Evolutionary conservation across 2,888 invertebrate genomes (phyloP), one percentile per base, ranked within the genome.

Genomic region (Dasysyrphus tricinctus): DNA sequence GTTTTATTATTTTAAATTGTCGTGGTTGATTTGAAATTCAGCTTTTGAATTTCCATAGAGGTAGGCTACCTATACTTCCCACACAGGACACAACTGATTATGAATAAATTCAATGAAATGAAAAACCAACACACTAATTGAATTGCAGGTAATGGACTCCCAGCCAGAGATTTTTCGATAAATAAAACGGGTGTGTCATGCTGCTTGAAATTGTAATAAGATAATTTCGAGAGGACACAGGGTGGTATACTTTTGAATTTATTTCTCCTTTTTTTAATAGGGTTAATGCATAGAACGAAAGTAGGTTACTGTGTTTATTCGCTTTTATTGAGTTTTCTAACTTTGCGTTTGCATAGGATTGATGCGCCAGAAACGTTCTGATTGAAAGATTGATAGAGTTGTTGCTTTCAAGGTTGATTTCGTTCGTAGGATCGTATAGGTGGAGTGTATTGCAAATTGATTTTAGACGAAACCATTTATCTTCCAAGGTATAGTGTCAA

Each of bases 91-190:
- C 74, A 67, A 80, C 59, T 49, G 42, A 82, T 82, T 82, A 79
- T 78, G 77, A 78, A 82, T 82, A 75, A 79, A 82, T 82, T 82
- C 47, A 37, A 29, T 75, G 57, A 82, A 82, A 86, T 86, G 86
- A 79, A 86, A 86, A 86, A 78, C 78, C 81, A 70, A 82, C 70
- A 75, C 29, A 65, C 78, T 86, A 86, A 86, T 82, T 78, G 76
- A 82, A 86, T 86, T 82, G 82, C 42, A 75, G 78, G 61, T 86
- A 86, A 86, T 86, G 86, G 86, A 78, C 82, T 75, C 73, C 76
- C 24, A 24, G 24, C 78, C 70, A 59, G 70, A 61, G 86, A 82
- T 82, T 72, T 78, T 72, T 79, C 67, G 69, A 67, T 73, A 74
- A 77, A 69, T 77, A 74, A 80, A 54, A 49, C 69, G 61, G 77